These are phyloP conservation scores for Eupeodes latifasciatus DNA, from an alignment of 2,888 invertebrate genomes.

Conservation along the genomic window DNA sequence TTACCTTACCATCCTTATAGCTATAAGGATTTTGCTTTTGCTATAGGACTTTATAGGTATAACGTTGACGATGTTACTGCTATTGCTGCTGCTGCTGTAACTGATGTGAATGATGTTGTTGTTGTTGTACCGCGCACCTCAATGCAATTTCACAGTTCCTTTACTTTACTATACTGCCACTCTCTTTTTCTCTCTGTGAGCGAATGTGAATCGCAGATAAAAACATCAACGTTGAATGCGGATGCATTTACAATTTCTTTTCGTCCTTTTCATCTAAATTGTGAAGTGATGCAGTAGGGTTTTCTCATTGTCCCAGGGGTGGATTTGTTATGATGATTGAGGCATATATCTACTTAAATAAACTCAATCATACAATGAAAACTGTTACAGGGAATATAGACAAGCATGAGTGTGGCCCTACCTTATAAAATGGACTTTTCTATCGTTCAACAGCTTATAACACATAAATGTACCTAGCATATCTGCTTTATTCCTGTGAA, in stretches of 20 bases:
- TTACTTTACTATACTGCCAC: slow-evolving; percentile 39
- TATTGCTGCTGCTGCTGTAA: background rate
- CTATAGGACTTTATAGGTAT: background rate
- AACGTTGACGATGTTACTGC: background rate
- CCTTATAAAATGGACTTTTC: no score
- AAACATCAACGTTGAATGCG: slow-evolving; percentile 72
- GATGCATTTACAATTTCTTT: slow-evolving; percentile 73
- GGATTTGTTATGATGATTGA: background rate
- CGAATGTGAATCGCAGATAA: slow-evolving; percentile 71
- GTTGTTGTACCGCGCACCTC: slow-evolving; percentile 36
- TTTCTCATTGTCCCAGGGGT: background rate
- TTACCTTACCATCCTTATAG: background rate
- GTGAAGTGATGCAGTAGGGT: slow-evolving; percentile 16
- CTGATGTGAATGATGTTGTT: slow-evolving; percentile 1
- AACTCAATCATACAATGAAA: no score
- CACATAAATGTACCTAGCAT: no score
- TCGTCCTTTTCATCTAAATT: slow-evolving; percentile 59
- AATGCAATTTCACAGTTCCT: slow-evolving; percentile 73
- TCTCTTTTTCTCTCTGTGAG: slow-evolving; percentile 5
- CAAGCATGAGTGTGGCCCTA: no score
- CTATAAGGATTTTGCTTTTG: slow-evolving; percentile 21
- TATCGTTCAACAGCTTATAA: no score
- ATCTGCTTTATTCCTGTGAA: no score
- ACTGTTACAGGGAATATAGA: background rate
- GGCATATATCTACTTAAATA: background rate